Evolutionary conservation across 2,113 vertebrate species (phyloP), one percentile per base, ranked within the genome.

Genomic region (Candoia aspera): DNA sequence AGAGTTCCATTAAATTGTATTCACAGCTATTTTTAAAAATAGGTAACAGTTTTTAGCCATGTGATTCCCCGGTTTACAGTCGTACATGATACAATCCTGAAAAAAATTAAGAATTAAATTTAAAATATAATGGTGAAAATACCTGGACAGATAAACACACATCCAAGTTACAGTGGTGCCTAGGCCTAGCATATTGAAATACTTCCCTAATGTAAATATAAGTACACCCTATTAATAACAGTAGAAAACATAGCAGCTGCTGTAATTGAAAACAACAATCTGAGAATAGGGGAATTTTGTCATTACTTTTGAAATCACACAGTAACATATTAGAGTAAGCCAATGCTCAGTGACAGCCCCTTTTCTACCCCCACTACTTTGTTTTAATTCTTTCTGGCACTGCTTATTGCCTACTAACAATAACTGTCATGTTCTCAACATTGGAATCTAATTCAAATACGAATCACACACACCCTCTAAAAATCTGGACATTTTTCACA

Each of bases 281-380:
- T 60, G 26, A 33, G 86, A 91, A 87, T n/a, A 58, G 33, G 26
- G 10, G 49, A 59, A 17, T 53, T 33, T 46, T 88, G 19, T 17
- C 87, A 24, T 88, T n/a, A 88, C 84, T 79, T 92, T 88, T 88
- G 57, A 88, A 92, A 84, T 83, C 87, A n/a, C 54, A 46, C 54
- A 59, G 26, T 93, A 94, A 88, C 96, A 93, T 94, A 92, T 93
- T 96, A 94, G 95, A 95, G 42, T 19, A 94, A 55, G 86, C 92
- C 1, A 94, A 87, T 93, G 93, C n/a, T 91, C 57, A 60, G 62
- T 84, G 19, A 84, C 42, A 91, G 8, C 33, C 42, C 23, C 12
- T 73, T 49, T 91, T 0, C 49, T 33, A 53, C 26, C 6, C 15
- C 42, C 17, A n/a, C 83, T 26, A 13, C 84, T 86, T 68, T 33